Evolutionary conservation across 1,140 invertebrate genomes (phyloP).

Genomic region (honey bee (Apis mellifera)): DNA sequence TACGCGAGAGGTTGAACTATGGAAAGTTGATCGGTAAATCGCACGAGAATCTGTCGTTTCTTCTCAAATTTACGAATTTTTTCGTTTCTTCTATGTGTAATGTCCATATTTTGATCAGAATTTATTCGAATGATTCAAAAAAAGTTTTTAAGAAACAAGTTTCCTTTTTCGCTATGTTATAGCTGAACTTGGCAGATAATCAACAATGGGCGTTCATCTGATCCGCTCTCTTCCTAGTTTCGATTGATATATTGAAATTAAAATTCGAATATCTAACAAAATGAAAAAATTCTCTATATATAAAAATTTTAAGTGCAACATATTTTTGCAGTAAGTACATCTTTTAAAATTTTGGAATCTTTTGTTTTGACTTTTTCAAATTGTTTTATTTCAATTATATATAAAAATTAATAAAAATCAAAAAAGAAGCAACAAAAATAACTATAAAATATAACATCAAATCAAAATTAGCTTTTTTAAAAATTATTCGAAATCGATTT

Average conservation of each 20-base stretch:
- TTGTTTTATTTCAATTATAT: too few relatives aligned
- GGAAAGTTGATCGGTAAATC: slow-evolving; percentile 7
- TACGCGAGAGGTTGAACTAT: neutral
- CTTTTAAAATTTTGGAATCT: too few relatives aligned
- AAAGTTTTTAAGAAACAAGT: neutral
- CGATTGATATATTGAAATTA: neutral
- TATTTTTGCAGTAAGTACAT: too few relatives aligned
- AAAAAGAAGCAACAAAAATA: too few relatives aligned
- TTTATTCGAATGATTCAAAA: slow-evolving; percentile 5
- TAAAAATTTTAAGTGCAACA: too few relatives aligned
- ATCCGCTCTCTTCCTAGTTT: slow-evolving; percentile 5
- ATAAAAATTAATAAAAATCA: too few relatives aligned
- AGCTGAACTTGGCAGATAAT: neutral
- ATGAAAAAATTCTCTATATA: neutral
- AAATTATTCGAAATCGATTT: neutral
- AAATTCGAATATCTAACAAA: neutral
- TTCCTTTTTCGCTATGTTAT: slow-evolving; percentile 5
- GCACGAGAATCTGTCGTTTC: neutral
- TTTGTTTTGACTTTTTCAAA: too few relatives aligned
- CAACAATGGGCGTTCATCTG: neutral
- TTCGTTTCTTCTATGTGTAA: neutral
- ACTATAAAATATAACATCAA: neutral
- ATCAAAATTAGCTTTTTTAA: neutral
- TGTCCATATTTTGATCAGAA: neutral
- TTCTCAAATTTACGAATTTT: neutral